Evolutionary conservation across 2,797 vertebrate species (phyloP).

Genomic region (Lithobates sylvaticus): DNA sequence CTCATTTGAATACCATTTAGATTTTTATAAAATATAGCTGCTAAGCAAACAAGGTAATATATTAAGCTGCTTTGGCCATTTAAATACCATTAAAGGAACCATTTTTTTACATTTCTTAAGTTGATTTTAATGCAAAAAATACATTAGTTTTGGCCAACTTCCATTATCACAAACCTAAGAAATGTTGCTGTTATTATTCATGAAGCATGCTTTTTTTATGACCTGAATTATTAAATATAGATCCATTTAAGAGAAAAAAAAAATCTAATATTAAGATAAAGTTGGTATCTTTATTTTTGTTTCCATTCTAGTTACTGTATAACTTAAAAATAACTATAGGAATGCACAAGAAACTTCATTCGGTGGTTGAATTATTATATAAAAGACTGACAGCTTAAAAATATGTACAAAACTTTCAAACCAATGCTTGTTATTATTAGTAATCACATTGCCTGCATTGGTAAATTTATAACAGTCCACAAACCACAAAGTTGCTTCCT

Average conservation of each 20-base stretch:
- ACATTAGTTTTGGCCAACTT: conserved; percentile 22
- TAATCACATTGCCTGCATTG: no score
- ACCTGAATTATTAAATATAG: background rate
- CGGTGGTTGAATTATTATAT: no score
- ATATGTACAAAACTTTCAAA: no score
- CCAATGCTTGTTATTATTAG: no score
- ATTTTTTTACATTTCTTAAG: conserved; percentile 36
- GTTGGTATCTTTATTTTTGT: no score
- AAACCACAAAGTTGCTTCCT: no score
- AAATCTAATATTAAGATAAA: no score
- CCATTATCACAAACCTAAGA: conserved; percentile 8
- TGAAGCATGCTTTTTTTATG: background rate
- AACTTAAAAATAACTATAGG: no score
- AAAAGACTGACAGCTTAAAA: no score
- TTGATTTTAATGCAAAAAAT: conserved; percentile 32
- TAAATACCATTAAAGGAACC: conserved; percentile 33
- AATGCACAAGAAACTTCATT: no score
- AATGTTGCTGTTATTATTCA: background rate
- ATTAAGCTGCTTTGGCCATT: conserved; percentile 42
- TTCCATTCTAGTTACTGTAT: no score
- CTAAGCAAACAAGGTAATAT: conserved; percentile 33
- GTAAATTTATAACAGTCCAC: no score
- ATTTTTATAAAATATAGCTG: background rate
- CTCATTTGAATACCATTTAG: conserved; percentile 42
- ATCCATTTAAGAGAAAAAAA: background rate